Percentiles rank a stretch among this genome's conserved stretches.
Evolutionary conservation across 2,113 vertebrate species (phyloP).

Genomic region (Natator depressus): DNA sequence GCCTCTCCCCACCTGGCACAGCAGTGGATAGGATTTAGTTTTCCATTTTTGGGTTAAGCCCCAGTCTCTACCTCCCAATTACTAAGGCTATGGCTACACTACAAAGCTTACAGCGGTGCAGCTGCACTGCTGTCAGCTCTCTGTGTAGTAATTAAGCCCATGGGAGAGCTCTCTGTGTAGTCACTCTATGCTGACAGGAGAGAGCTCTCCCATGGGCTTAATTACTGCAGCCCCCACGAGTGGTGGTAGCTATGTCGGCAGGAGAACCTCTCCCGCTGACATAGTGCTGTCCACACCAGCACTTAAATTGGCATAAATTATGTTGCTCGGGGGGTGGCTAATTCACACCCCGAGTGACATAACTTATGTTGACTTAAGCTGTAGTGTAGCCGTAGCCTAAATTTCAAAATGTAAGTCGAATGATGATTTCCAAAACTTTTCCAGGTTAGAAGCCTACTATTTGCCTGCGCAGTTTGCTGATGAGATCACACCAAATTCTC

Average conservation of each 20-base stretch:
- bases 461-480: not conserved
- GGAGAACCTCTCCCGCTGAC: not conserved
- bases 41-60: not conserved
- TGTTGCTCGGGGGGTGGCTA: not conserved
- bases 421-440: accelerated
- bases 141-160: not conserved
- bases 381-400: not conserved
- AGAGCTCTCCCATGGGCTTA: not conserved
- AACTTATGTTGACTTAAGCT: not conserved
- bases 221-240: not conserved
- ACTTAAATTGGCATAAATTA: not conserved
- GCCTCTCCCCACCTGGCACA: not conserved
- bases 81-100: too few relatives aligned
- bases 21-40: not conserved
- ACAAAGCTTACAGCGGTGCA: too few relatives aligned
- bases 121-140: too few relatives aligned
- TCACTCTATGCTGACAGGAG: not conserved
- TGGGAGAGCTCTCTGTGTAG: not conserved
- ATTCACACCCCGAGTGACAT: not conserved
- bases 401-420: not conserved
- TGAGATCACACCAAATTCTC: not conserved
- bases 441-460: not conserved
- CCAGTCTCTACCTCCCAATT: not conserved
- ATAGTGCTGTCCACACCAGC: not conserved
- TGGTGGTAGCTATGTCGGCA: not conserved